Percentiles rank a stretch among this genome's conserved stretches.
Evolutionary conservation across 1,140 invertebrate species (phyloP).

Genomic region (Aphis gossypii): DNA sequence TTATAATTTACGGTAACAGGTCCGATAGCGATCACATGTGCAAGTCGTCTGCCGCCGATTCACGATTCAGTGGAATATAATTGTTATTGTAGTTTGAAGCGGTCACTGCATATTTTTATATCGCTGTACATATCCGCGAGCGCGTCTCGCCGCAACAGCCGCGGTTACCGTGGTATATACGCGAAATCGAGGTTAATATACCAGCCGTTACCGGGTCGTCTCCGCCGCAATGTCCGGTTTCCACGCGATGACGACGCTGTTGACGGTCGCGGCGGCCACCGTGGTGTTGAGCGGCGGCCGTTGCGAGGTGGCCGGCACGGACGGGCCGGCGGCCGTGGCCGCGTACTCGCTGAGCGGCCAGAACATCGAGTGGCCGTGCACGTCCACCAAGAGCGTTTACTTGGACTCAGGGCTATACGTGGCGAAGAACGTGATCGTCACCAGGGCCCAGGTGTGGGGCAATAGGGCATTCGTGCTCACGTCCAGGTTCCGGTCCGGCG

Average conservation of each 20-base stretch:
- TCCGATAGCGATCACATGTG: background rate
- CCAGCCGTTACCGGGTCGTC: background rate
- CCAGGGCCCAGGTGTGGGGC: constrained; percentile 69
- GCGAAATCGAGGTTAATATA: too few relatives aligned
- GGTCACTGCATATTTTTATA: too few relatives aligned
- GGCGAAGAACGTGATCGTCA: constrained; percentile 70
- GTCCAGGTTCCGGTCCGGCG: constrained; percentile 69
- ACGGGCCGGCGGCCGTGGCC: background rate
- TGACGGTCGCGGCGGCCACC: background rate
- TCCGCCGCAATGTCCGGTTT: constrained; percentile 7
- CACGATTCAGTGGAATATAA: too few relatives aligned
- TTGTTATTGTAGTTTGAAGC: background rate
- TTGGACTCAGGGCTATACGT: constrained; percentile 67
- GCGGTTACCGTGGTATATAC: background rate
- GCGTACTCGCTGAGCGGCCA: constrained; percentile 64
- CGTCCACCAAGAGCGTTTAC: constrained; percentile 70
- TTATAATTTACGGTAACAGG: background rate
- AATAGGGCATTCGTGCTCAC: constrained; percentile 69
- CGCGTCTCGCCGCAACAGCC: background rate
- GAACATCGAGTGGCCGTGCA: constrained; percentile 69
- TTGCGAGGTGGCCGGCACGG: background rate
- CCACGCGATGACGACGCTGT: background rate
- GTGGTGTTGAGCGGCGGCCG: background rate
- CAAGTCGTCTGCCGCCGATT: background rate
- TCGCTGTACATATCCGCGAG: too few relatives aligned